phyloP scores from a whole-genome alignment of 2,888 invertebrate species.

The Lasiommata megera region DNA sequence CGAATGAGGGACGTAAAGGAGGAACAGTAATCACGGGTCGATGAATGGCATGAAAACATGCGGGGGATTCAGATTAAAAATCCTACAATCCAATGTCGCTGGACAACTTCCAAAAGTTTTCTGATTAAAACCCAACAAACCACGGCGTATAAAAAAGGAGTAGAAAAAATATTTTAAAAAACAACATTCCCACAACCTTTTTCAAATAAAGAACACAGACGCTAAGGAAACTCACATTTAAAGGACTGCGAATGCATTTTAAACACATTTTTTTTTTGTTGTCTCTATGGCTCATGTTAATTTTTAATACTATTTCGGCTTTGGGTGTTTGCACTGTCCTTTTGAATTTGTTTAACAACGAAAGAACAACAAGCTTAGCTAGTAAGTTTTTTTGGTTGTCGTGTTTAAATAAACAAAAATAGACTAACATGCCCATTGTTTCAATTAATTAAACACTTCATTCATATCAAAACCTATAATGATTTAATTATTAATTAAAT shows the following conservation, averaged over 20 bases:
- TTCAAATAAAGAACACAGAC: neutral
- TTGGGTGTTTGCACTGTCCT: no score
- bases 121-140: slow-evolving; percentile 56
- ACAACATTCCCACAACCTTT: neutral
- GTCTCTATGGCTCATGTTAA: no score
- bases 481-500: no score
- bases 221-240: neutral
- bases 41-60: slow-evolving; percentile 24
- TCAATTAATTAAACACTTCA: no score
- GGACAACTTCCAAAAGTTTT: slow-evolving; percentile 54
- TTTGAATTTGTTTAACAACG: no score
- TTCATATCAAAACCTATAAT: no score
- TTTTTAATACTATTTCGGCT: no score
- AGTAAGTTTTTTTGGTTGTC: no score
- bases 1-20: slow-evolving; percentile 8
- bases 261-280: no score
- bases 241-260: neutral
- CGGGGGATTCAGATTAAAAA: slow-evolving; percentile 44
- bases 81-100: slow-evolving; percentile 45
- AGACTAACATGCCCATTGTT: no score
- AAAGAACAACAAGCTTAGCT: no score
- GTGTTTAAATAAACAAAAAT: no score
- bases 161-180: neutral
- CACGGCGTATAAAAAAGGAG: slow-evolving; percentile 37
- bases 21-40: slow-evolving; percentile 19